Evolutionary conservation across 2,888 invertebrate genomes (phyloP), one percentile per base, ranked within the genome.

Genomic region (Hedya salicella): DNA sequence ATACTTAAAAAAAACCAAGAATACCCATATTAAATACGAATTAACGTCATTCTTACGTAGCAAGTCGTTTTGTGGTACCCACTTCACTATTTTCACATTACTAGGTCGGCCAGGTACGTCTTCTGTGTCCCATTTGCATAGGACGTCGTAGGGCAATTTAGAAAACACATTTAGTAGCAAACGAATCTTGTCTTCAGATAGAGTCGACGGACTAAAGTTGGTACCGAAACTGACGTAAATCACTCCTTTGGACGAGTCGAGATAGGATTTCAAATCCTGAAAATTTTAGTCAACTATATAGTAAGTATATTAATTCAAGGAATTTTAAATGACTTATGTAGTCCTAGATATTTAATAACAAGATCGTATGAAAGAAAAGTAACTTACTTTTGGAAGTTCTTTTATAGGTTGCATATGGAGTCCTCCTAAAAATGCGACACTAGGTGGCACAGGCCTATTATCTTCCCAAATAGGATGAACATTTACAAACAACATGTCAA

Each of bases 161-260:
- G 67, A 69, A 21, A 71, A 75, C 19, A 71, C 73, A 42, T 71
- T 70, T 6, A 73, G 62, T 53, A 76, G 61, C 6, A 71, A 67
- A 40, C 70, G 61, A 42, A 76, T 73, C 66, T 69, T 72, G 53
- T 76, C 72, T 46, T 69, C 61, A 1, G 74, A 69, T 4, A 77
- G 59, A 2, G 57, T n/a, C 4, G 75, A 71, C 3, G 76, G 70
- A 16, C 64, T 68, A n/a, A 71, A 64, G 30, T 86, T 88, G 1
- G 89, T 85, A 0, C 91, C 92, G 67, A 91, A 81, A 72, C 91
- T 91, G 44, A 92, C 80, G 69, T 86, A 89, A 19, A 92, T 83
- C 0, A 89, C 87, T 0, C 91, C 92, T 25, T 83, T 72, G 32
- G 78, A 86, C 0, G 78, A 77, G 65, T 89, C 86, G 5, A 91